phyloP scores from a whole-genome alignment of 1,140 invertebrate species.

The Drosophila nikananu region DNA sequence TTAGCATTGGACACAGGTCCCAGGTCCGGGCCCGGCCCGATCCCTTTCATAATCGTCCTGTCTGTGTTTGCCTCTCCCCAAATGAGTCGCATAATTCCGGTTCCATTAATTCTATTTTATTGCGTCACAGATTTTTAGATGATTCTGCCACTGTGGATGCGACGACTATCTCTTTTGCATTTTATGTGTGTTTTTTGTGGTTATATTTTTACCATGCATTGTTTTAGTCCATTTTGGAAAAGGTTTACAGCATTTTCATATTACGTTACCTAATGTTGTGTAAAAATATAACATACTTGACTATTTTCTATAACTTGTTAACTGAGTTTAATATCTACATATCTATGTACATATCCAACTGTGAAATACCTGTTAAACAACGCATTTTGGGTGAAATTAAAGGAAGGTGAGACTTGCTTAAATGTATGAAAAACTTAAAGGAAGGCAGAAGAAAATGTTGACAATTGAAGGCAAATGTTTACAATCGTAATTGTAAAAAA shows the following conservation, averaged over 20 bases:
- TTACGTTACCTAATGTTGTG: constrained; percentile 45
- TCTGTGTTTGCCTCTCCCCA: constrained; percentile 17
- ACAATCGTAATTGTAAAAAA: no score
- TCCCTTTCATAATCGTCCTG: constrained; percentile 30
- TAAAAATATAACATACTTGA: constrained; percentile 28
- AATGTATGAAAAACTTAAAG: no score
- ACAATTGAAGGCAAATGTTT: no score
- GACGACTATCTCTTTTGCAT: constrained; percentile 33
- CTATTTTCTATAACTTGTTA: background rate
- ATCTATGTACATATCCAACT: no score
- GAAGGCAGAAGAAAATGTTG: no score
- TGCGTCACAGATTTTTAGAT: constrained; percentile 79
- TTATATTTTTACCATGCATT: constrained; percentile 19
- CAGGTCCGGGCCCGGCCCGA: background rate
- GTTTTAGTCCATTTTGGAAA: constrained; percentile 15
- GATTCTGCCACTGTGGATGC: constrained; percentile 44
- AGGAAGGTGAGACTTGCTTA: no score
- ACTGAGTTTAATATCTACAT: background rate
- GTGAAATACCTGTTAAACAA: no score
- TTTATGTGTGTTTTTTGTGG: constrained; percentile 11
- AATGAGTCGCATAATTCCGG: constrained; percentile 71
- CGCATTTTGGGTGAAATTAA: no score
- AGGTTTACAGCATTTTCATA: constrained; percentile 43
- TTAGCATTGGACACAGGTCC: constrained; percentile 40
- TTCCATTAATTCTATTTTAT: constrained; percentile 81